phyloP scores from a whole-genome alignment of 2,113 vertebrate genomes.

The Otocyon megalotis region DNA sequence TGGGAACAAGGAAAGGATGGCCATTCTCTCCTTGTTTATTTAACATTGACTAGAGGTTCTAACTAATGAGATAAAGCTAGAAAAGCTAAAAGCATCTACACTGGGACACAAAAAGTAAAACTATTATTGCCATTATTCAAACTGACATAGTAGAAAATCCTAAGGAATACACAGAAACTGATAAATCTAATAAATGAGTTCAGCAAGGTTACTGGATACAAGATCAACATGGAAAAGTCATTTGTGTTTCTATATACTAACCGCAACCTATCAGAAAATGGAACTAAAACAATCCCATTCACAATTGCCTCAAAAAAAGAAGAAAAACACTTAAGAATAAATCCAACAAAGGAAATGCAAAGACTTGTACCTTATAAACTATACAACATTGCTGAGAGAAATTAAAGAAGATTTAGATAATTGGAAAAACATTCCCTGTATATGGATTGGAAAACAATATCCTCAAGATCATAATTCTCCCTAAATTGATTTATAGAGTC shows the following conservation, averaged over 20 bases:
- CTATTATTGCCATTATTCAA: background rate
- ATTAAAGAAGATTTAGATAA: background rate
- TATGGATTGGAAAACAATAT: background rate
- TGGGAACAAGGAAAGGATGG: fast-evolving
- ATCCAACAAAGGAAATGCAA: background rate
- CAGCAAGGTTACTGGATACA: background rate
- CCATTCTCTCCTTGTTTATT: background rate
- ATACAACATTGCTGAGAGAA: background rate
- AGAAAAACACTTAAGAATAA: background rate
- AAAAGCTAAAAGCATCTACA: background rate
- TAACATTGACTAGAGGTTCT: background rate
- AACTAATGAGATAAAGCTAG: background rate
- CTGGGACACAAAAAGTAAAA: background rate
- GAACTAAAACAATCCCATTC: background rate
- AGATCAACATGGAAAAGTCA: background rate
- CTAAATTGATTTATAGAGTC: background rate
- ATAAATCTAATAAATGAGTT: background rate
- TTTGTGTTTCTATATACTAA: background rate
- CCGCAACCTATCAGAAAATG: background rate
- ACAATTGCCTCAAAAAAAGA: background rate
- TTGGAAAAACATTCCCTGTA: fast-evolving
- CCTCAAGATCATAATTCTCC: background rate
- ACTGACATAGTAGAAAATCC: background rate
- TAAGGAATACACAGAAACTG: background rate
- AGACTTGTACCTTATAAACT: background rate